Conservation (phyloP, 2,888 invertebrate species). For the Agapostemon virescens region DNA sequence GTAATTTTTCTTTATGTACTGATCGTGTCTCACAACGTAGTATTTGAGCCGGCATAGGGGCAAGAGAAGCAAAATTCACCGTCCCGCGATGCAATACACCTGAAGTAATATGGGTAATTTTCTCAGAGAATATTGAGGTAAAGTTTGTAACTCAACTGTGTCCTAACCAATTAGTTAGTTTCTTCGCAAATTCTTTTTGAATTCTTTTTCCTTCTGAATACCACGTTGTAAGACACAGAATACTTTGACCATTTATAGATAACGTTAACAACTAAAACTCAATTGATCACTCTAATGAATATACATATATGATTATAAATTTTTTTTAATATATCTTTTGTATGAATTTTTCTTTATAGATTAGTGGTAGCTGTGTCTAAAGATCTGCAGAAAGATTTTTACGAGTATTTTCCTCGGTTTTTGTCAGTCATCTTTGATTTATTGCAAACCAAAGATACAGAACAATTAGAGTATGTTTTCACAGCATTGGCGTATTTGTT, state of each 20-base stretch:
- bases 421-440: constrained; percentile 87
- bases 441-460: constrained; percentile 89
- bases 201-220: too few species aligned
- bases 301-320: not conserved
- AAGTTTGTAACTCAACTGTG: too few species aligned
- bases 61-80: too few species aligned
- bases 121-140: too few species aligned
- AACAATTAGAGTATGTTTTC: constrained; percentile 92
- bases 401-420: constrained; percentile 90
- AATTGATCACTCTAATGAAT: not conserved
- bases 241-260: not conserved
- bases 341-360: constrained; percentile 80
- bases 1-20: too few species aligned
- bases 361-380: constrained; percentile 91
- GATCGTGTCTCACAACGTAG: too few species aligned
- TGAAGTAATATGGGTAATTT: too few species aligned
- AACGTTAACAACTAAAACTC: not conserved
- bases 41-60: too few species aligned
- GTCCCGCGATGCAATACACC: too few species aligned
- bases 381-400: constrained; percentile 94
- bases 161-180: too few species aligned
- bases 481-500: constrained; percentile 94
- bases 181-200: too few species aligned
- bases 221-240: too few species aligned
- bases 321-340: not conserved